A percentile compares a stretch with the other conserved stretches of the same genome.
Conservation (phyloP, 2,113 vertebrate species). For the Apeltes quadracus region DNA sequence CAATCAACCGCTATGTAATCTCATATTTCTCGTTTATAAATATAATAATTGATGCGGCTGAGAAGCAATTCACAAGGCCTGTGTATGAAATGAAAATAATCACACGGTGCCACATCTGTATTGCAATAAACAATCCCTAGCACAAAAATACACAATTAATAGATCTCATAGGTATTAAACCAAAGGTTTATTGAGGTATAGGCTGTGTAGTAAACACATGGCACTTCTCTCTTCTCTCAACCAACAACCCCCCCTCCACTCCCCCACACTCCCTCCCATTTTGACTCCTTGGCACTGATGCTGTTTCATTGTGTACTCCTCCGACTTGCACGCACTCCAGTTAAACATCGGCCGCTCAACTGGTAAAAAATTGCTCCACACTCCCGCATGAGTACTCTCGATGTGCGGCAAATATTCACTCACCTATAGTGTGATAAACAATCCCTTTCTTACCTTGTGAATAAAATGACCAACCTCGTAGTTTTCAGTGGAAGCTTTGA, state of each 20-base stretch:
- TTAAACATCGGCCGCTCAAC: conserved; percentile 55
- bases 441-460: conserved; percentile 20
- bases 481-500: conserved; percentile 29
- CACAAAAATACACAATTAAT: neutral
- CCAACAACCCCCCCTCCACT: neutral
- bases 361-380: conserved; percentile 40
- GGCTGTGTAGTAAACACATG: conserved; percentile 5
- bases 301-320: conserved; percentile 29
- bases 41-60: neutral
- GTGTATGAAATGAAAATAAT: conserved; percentile 12
- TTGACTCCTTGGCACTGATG: neutral
- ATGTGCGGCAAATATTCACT: conserved; percentile 38
- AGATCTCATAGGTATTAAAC: conserved; percentile 1
- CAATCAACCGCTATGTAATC: conserved; percentile 3
- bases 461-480: conserved; percentile 37
- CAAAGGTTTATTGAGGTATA: conserved; percentile 27
- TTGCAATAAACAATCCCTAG: neutral
- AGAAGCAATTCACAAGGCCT: neutral
- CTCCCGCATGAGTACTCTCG: conserved; percentile 39
- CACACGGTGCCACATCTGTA: neutral
- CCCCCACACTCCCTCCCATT: neutral
- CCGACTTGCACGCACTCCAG: conserved; percentile 42
- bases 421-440: conserved; percentile 43
- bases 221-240: neutral
- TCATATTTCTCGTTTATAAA: neutral